Evolutionary conservation across 1,140 invertebrate species (phyloP).

Genomic region (Papilio glaucus): DNA sequence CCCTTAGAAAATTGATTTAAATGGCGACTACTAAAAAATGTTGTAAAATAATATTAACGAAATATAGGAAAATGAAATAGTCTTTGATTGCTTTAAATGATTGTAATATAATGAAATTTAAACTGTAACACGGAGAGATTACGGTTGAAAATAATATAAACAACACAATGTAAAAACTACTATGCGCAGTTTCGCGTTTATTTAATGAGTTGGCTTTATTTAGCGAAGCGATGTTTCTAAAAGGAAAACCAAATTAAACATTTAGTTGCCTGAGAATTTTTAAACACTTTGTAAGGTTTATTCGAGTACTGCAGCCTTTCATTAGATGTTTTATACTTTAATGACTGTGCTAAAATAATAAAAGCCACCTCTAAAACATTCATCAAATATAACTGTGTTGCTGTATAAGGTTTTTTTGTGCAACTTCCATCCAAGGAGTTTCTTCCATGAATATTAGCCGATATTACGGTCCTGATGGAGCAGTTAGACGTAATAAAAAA

Average conservation of each 20-base stretch:
- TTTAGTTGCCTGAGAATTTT: not conserved
- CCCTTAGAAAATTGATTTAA: no score
- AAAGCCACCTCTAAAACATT: not conserved
- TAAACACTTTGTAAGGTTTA: not conserved
- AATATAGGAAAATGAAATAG: no score
- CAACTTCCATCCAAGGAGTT: no score
- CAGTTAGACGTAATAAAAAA: not conserved
- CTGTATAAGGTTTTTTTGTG: no score
- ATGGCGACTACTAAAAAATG: no score
- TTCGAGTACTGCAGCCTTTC: not conserved
- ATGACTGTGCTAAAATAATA: not conserved
- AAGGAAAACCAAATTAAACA: constrained; percentile 19
- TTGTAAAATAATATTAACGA: no score
- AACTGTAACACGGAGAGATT: not conserved
- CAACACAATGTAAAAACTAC: not conserved
- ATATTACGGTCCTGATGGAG: no score
- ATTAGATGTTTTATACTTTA: not conserved
- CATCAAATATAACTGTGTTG: no score
- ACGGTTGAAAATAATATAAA: not conserved
- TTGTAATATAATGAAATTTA: not conserved
- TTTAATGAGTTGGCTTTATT: constrained; percentile 14
- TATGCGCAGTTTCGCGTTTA: constrained; percentile 3
- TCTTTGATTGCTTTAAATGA: not conserved
- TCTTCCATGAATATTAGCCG: no score
- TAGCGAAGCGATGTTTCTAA: constrained; percentile 19